Evolutionary conservation across 2,888 invertebrate genomes (phyloP).

Genomic region (Zaprionus bogoriensis): DNA sequence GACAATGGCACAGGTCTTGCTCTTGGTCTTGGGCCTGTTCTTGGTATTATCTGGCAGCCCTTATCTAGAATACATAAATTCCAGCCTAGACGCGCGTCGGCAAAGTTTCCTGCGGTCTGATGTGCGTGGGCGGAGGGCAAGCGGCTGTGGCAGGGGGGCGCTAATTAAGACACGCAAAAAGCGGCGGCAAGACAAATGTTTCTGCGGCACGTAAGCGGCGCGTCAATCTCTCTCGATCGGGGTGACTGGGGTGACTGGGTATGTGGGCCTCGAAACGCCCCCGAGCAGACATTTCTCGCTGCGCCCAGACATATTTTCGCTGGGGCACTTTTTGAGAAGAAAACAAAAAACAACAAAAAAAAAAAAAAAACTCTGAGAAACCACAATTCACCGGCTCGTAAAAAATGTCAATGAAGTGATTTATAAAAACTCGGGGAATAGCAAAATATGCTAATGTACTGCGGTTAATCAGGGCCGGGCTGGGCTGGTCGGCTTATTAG

Average conservation of each 20-base stretch:
- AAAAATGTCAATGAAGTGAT: slow-evolving; percentile 75
- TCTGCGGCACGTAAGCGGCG: slow-evolving; percentile 70
- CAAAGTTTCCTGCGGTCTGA: slow-evolving; percentile 50
- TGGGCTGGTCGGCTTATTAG: slow-evolving; percentile 58
- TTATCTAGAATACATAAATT: slow-evolving; percentile 74
- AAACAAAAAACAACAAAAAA: too few species aligned
- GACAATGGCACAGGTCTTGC: slow-evolving; percentile 21
- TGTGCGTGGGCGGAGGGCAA: background rate
- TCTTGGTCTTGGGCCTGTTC: slow-evolving; percentile 7
- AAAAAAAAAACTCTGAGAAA: slow-evolving; percentile 39
- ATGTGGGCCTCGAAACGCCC: slow-evolving; percentile 8
- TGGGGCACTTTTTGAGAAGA: slow-evolving; percentile 2
- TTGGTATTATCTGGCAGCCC: slow-evolving; percentile 50
- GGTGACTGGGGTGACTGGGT: slow-evolving; percentile 13
- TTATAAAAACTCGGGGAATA: slow-evolving; percentile 43
- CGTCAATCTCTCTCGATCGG: slow-evolving; percentile 55
- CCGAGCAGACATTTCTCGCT: slow-evolving; percentile 37
- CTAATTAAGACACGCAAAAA: slow-evolving; percentile 80
- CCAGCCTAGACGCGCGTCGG: slow-evolving; percentile 49
- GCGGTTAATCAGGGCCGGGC: slow-evolving; percentile 54
- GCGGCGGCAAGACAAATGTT: slow-evolving; percentile 73
- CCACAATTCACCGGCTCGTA: slow-evolving; percentile 55
- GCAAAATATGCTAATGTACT: slow-evolving; percentile 61
- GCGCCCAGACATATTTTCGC: slow-evolving; percentile 24
- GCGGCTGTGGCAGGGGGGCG: slow-evolving; percentile 30